These are phyloP conservation scores for Lagorchestes hirsutus DNA, from an alignment of 2,797 vertebrate species.

Conservation along the genomic window DNA sequence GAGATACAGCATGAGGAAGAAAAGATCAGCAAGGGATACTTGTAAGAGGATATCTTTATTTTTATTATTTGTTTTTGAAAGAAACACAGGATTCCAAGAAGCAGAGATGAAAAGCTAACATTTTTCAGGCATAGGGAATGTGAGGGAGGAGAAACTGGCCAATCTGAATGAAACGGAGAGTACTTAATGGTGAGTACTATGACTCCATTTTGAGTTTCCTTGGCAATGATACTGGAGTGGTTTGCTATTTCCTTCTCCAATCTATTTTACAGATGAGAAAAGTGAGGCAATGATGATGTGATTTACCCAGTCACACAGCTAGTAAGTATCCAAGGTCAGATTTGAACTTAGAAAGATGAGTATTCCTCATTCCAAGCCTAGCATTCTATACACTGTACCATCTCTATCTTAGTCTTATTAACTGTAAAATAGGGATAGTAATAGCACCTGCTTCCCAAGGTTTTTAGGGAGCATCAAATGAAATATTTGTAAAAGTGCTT, in stretches of 20 bases:
- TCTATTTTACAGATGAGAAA: neutral
- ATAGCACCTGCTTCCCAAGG: too few relatives aligned
- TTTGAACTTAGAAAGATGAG: neutral
- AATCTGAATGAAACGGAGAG: neutral
- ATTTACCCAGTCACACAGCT: neutral
- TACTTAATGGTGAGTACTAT: neutral
- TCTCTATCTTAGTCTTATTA: neutral
- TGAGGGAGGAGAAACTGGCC: neutral
- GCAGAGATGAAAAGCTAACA: neutral
- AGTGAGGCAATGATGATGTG: neutral
- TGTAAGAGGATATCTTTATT: neutral
- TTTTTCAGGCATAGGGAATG: neutral
- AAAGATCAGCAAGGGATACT: neutral
- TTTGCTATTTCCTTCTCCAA: neutral
- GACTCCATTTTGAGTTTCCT: neutral
- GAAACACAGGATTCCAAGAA: neutral
- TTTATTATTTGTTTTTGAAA: neutral
- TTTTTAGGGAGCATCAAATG: neutral
- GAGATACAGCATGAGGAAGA: neutral
- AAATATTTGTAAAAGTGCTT: neutral
- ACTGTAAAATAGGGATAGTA: neutral
- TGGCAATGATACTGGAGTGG: neutral
- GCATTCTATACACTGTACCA: neutral
- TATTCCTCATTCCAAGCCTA: neutral
- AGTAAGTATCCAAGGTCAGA: neutral